Conservation (phyloP, 1,140 invertebrate genomes). For the Brachionus calyciflorus region DNA sequence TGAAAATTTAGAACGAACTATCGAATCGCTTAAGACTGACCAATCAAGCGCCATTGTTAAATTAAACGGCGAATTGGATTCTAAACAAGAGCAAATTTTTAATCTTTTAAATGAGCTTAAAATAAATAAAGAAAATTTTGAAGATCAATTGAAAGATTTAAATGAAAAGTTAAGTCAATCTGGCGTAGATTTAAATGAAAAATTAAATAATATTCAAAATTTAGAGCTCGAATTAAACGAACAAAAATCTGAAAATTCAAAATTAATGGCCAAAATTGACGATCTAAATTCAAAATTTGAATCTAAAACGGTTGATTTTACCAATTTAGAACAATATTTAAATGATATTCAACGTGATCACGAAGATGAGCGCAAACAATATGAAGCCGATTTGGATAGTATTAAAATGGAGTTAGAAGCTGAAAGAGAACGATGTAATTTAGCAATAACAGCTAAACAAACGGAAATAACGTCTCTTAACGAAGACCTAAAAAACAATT, state of each 20-base stretch:
- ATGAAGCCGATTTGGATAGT: slow-evolving; percentile 17
- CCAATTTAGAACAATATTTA: slow-evolving; percentile 29
- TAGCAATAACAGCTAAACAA: neutral
- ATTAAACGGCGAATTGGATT: neutral
- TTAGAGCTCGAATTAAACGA: neutral
- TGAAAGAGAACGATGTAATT: neutral
- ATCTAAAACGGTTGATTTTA: slow-evolving; percentile 19
- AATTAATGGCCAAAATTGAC: neutral
- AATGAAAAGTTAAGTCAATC: neutral
- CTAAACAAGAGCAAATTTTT: neutral
- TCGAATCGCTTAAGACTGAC: neutral
- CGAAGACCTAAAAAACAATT: neutral
- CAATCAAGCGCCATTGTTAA: neutral
- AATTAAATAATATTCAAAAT: neutral
- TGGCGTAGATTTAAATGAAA: neutral
- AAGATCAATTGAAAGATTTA: neutral
- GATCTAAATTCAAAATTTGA: slow-evolving; percentile 19
- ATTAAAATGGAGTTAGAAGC: neutral
- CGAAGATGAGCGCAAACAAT: slow-evolving; percentile 31
- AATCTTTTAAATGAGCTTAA: neutral
- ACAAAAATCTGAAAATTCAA: slow-evolving; percentile 13
- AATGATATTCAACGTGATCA: slow-evolving; percentile 35
- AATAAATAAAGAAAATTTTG: neutral
- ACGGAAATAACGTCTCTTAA: neutral
- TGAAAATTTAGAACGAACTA: slow-evolving; percentile 9